Evolutionary conservation across 1,140 invertebrate genomes (phyloP).

Genomic region (Laupala kohalensis): DNA sequence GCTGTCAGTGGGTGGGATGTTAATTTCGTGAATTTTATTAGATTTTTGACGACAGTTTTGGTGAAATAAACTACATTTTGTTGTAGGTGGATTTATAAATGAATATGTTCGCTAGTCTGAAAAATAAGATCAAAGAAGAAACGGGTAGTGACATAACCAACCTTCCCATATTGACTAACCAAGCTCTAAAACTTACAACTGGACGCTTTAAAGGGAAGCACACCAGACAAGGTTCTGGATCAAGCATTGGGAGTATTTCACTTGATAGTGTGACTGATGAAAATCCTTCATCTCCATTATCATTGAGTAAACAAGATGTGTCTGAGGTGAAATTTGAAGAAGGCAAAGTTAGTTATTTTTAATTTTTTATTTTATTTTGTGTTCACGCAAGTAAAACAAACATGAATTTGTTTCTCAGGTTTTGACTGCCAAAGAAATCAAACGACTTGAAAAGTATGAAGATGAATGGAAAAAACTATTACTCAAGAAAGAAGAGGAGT

Average conservation of each 20-base stretch:
- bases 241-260: constrained; percentile 37
- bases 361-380: background rate
- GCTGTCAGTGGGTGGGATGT: background rate
- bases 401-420: constrained; percentile 15
- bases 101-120: constrained; percentile 30
- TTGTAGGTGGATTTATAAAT: background rate
- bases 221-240: constrained; percentile 43
- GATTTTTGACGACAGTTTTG: background rate
- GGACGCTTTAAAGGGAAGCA: constrained; percentile 27
- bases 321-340: constrained; percentile 18
- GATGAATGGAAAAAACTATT: constrained; percentile 37
- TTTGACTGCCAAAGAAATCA: constrained; percentile 32
- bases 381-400: background rate
- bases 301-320: constrained; percentile 9
- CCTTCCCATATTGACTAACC: constrained; percentile 16
- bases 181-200: background rate
- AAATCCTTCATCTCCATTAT: constrained; percentile 18
- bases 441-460: constrained; percentile 31
- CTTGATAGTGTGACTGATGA: constrained; percentile 28
- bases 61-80: background rate
- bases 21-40: background rate
- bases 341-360: constrained; percentile 18
- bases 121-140: constrained; percentile 61
- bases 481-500: constrained; percentile 41
- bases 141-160: constrained; percentile 52